Percentiles rank a stretch among this genome's conserved stretches.
Evolutionary conservation across 2,113 vertebrate genomes (phyloP).

Genomic region (Tor tambroides): DNA sequence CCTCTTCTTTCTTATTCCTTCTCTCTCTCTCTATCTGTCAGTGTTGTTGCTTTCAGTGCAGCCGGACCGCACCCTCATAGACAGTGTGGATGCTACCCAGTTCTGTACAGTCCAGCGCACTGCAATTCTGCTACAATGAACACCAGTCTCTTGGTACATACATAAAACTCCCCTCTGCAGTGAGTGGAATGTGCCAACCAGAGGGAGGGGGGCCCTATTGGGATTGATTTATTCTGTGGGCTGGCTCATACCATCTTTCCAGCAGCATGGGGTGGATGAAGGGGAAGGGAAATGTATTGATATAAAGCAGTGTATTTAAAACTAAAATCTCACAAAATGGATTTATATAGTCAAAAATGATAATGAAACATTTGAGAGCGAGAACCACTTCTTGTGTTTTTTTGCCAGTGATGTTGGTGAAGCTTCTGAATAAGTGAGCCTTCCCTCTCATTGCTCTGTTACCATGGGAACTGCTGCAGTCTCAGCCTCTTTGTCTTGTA

Average conservation of each 20-base stretch:
- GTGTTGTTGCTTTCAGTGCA: slow-evolving; percentile 71
- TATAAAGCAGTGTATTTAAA: background rate
- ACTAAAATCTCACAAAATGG: background rate
- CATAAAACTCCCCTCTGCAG: slow-evolving; percentile 62
- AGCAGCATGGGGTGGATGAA: slow-evolving; percentile 40
- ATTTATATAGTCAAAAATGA: slow-evolving; percentile 16
- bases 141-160: slow-evolving; percentile 68
- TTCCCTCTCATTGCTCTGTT: slow-evolving; percentile 70
- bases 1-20: slow-evolving; percentile 62
- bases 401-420: background rate
- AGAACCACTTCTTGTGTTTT: background rate
- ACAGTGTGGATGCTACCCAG: slow-evolving; percentile 75
- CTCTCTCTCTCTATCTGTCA: slow-evolving; percentile 64
- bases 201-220: slow-evolving; percentile 59
- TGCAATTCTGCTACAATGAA: slow-evolving; percentile 77
- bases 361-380: background rate
- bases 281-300: slow-evolving; percentile 41
- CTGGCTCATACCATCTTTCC: slow-evolving; percentile 69
- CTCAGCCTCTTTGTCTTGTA: slow-evolving; percentile 60
- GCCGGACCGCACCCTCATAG: slow-evolving; percentile 80
- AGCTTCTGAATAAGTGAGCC: slow-evolving; percentile 39
- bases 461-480: slow-evolving; percentile 82
- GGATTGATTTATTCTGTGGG: slow-evolving; percentile 57
- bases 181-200: slow-evolving; percentile 74
- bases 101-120: slow-evolving; percentile 74